Evolutionary conservation across 2,797 vertebrate species (phyloP), one percentile per base, ranked within the genome.

Genomic region (Rousettus madagascariensis): DNA sequence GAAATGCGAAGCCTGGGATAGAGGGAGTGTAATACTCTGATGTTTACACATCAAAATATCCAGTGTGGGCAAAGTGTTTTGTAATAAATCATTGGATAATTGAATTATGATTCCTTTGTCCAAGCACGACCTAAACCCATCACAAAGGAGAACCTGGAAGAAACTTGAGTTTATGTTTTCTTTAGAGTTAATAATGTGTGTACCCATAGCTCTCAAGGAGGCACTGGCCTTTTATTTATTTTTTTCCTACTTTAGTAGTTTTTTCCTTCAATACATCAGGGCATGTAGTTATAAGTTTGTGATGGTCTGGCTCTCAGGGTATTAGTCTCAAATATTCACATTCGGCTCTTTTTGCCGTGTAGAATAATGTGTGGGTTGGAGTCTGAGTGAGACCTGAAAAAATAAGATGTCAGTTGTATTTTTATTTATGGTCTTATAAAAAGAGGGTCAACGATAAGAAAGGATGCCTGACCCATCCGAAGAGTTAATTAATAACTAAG

Each of bases 91-190:
- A 1, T 97, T 91, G 95, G 97, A 96, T 98, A 98, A 98, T 97
- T 98, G 96, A 98, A 98, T 98, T 97, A 97, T 98, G 96, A 98
- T 98, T 98, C 95, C 95, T 98, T 98, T 98, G 97, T 97, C 97
- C 97, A 95, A 96, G 93, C 97, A 90, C 10, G 36, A 46, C 33
- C 68, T 55, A 83, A 94, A 72, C 72, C 53, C 43, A 90, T 87
- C 77, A 43, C 85, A n/a, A 77, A 59, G 53, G 88, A 85, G 90
- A 93, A 69, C 51, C 55, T 85, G 57, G 24, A 90, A 91, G 46
- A 66, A 91, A 63, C 85, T 63, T 53, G 22, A 86, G 49, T 80
- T 94, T 80, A 20, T 33, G n/a, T 83, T 90, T 96, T 89, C 41
- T 86, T 86, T 82, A 51, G 33, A 61, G 55, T 94, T 89, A 85